Percentiles rank a stretch among this genome's conserved stretches.
Conservation (phyloP, 2,797 vertebrate species). For the Dallia pectoralis region DNA sequence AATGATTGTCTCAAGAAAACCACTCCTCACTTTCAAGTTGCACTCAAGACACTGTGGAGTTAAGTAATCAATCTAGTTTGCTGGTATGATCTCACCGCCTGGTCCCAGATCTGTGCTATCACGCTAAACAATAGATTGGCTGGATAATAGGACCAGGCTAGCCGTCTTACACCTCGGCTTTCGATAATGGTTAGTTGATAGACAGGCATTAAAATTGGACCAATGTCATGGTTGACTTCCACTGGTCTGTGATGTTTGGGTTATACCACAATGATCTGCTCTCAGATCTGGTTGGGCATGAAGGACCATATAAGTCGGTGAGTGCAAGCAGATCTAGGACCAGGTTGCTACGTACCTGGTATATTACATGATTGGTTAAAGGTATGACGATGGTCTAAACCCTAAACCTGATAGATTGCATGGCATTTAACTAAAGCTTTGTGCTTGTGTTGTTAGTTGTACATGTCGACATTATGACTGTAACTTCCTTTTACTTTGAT, state of each 20-base stretch:
- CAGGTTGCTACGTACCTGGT: slow-evolving; percentile 8
- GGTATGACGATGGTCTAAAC: slow-evolving; percentile 15
- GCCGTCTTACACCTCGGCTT: neutral
- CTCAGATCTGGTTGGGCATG: neutral
- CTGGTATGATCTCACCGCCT: neutral
- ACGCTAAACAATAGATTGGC: neutral
- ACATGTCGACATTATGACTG: slow-evolving; percentile 58
- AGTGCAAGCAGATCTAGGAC: neutral
- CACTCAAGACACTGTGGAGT: slow-evolving; percentile 36
- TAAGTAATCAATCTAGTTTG: neutral
- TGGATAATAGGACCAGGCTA: neutral
- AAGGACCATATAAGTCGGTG: neutral
- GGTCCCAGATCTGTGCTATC: neutral
- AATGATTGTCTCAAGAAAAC: slow-evolving; percentile 21
- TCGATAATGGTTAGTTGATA: neutral
- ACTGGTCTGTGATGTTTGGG: slow-evolving; percentile 28
- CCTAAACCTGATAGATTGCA: slow-evolving; percentile 64
- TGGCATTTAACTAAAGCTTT: slow-evolving; percentile 63
- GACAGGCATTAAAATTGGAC: slow-evolving; percentile 37
- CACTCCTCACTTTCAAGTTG: slow-evolving; percentile 38
- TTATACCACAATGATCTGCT: slow-evolving; percentile 21
- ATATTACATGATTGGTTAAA: slow-evolving; percentile 18
- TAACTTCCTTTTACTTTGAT: slow-evolving; percentile 54
- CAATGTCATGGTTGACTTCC: slow-evolving; percentile 17
- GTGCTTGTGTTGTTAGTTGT: slow-evolving; percentile 61